A percentile compares a stretch with the other conserved stretches of the same genome.
phyloP scores from a whole-genome alignment of 2,113 vertebrate genomes.

The Columbina picui region DNA sequence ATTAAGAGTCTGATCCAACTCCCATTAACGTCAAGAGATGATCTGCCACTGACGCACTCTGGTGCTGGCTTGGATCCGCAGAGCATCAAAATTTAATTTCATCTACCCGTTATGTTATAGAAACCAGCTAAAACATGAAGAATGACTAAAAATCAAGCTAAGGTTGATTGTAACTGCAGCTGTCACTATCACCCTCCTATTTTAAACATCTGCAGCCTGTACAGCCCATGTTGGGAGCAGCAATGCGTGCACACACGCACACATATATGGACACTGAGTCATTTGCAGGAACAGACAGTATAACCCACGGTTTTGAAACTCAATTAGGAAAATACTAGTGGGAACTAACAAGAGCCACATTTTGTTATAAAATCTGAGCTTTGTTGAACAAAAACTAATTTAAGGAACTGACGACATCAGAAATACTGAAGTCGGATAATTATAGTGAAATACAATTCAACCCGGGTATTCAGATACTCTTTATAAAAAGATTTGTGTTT shows the following conservation, averaged over 20 bases:
- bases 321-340: constrained; percentile 18
- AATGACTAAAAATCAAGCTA: not conserved
- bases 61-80: not conserved
- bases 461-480: not conserved
- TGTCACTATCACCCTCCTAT: not conserved
- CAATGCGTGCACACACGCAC: not conserved
- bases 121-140: not conserved
- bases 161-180: not conserved
- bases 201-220: constrained; percentile 31
- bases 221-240: not conserved
- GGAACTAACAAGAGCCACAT: constrained; percentile 47
- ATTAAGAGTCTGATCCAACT: constrained; percentile 20
- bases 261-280: constrained; percentile 51
- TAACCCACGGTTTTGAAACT: constrained; percentile 46
- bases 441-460: not conserved
- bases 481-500: not conserved
- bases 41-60: constrained; percentile 44
- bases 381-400: constrained; percentile 38
- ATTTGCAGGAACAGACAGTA: constrained; percentile 39
- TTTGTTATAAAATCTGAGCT: constrained; percentile 47
- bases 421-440: not conserved
- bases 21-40: constrained; percentile 48
- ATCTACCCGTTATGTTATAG: not conserved
- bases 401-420: constrained; percentile 31
- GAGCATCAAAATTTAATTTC: not conserved